phyloP scores from a whole-genome alignment of 2,888 invertebrate species.

The Marronus borbonicus region DNA sequence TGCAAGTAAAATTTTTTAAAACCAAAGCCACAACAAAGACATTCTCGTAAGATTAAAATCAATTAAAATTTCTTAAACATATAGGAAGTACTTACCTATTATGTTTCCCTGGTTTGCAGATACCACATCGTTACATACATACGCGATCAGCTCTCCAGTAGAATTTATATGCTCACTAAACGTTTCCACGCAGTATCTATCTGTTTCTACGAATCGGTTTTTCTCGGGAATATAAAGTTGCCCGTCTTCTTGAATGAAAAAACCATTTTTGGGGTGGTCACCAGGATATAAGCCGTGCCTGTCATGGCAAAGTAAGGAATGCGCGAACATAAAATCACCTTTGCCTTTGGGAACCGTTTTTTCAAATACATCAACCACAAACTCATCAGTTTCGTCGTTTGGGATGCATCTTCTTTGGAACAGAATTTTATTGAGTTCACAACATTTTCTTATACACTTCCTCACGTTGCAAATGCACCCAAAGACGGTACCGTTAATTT shows the following conservation, averaged over 20 bases:
- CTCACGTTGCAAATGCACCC: slow-evolving; percentile 35
- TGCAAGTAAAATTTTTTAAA: no score
- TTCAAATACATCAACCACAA: slow-evolving; percentile 19
- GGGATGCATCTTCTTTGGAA: neutral
- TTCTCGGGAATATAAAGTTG: neutral
- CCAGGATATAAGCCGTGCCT: slow-evolving; percentile 10
- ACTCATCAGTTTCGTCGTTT: neutral
- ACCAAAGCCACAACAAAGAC: neutral
- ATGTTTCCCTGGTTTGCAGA: neutral
- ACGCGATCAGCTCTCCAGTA: neutral
- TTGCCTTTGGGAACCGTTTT: neutral
- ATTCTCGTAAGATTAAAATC: neutral
- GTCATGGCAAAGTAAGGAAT: neutral
- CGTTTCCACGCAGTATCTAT: slow-evolving; percentile 15
- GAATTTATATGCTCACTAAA: neutral
- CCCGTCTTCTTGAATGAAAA: slow-evolving; percentile 27
- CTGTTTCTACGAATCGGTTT: neutral
- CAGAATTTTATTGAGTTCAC: neutral
- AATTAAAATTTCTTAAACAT: neutral
- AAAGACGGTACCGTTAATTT: slow-evolving; percentile 3
- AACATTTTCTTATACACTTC: slow-evolving; percentile 40
- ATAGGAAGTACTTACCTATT: slow-evolving; percentile 16
- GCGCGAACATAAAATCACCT: slow-evolving; percentile 18
- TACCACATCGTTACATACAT: slow-evolving; percentile 11
- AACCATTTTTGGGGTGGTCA: neutral